phyloP scores from a whole-genome alignment of 2,888 invertebrate species.

The Chrysina gloriosa region DNA sequence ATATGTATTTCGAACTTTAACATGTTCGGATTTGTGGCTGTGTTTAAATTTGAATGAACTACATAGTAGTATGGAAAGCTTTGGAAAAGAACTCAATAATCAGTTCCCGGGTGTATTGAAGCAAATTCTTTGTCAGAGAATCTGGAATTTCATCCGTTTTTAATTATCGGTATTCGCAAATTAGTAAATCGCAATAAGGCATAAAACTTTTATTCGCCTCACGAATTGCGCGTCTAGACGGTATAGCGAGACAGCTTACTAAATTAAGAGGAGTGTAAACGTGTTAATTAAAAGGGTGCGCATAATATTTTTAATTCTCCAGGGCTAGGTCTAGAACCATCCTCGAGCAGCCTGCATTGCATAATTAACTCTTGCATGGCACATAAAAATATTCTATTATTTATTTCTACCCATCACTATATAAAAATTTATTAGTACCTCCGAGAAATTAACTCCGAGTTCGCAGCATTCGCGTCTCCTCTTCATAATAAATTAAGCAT shows the following conservation, averaged over 20 bases:
- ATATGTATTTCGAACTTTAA: no score
- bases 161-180: not conserved
- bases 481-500: constrained; percentile 26
- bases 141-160: not conserved
- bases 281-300: constrained; percentile 54
- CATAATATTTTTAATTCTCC: constrained; percentile 48
- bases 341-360: constrained; percentile 41
- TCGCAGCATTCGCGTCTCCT: not conserved
- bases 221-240: constrained; percentile 47
- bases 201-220: constrained; percentile 11
- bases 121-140: no score
- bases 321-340: constrained; percentile 46
- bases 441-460: constrained; percentile 41
- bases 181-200: not conserved
- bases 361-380: constrained; percentile 46
- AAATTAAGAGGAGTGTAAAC: constrained; percentile 52
- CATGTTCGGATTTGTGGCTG: no score
- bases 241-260: constrained; percentile 43
- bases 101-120: no score
- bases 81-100: no score
- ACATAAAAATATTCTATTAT: constrained; percentile 48
- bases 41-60: no score
- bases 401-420: constrained; percentile 43
- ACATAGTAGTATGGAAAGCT: no score
- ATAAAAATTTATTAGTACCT: constrained; percentile 43